Percentiles rank a stretch among this genome's conserved stretches.
These are phyloP conservation scores for Athalia circularis DNA, from an alignment of 2,888 invertebrate species.

Conservation along the genomic window DNA sequence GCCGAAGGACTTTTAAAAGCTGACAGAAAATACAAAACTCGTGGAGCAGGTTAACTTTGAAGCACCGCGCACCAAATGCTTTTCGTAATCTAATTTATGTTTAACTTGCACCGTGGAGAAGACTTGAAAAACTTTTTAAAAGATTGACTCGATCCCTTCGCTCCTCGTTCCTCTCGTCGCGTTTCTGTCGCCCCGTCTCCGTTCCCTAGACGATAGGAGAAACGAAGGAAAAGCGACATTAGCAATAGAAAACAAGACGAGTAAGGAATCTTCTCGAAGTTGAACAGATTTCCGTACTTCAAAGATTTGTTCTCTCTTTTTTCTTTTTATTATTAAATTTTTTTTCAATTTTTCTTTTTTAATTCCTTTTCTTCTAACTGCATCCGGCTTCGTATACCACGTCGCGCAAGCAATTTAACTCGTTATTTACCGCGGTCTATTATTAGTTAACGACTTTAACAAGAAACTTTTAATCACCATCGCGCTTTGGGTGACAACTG, in stretches of 20 bases:
- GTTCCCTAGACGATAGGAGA: constrained; percentile 5
- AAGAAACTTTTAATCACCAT: constrained; percentile 19
- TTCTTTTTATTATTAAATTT: constrained; percentile 2
- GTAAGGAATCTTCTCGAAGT: constrained; percentile 14
- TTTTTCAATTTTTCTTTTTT: background rate
- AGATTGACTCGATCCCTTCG: constrained; percentile 64
- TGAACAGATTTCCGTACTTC: constrained; percentile 27
- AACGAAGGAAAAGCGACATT: constrained; percentile 25
- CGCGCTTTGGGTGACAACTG: background rate
- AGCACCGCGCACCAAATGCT: constrained; percentile 53
- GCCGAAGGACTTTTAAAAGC: constrained; percentile 32
- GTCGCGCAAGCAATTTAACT: background rate
- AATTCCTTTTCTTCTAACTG: background rate
- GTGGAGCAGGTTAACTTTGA: constrained; percentile 35
- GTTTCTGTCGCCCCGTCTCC: background rate
- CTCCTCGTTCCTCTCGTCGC: background rate
- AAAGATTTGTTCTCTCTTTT: background rate
- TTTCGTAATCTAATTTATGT: constrained; percentile 70
- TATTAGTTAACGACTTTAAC: background rate
- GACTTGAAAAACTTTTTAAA: constrained; percentile 66
- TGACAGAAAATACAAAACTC: constrained; percentile 51
- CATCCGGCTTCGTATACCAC: background rate
- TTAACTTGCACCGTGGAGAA: constrained; percentile 62
- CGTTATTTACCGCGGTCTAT: constrained; percentile 15
- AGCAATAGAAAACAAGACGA: constrained; percentile 32